phyloP scores from a whole-genome alignment of 1,140 invertebrate species.

The Belonocnema kinseyi region DNA sequence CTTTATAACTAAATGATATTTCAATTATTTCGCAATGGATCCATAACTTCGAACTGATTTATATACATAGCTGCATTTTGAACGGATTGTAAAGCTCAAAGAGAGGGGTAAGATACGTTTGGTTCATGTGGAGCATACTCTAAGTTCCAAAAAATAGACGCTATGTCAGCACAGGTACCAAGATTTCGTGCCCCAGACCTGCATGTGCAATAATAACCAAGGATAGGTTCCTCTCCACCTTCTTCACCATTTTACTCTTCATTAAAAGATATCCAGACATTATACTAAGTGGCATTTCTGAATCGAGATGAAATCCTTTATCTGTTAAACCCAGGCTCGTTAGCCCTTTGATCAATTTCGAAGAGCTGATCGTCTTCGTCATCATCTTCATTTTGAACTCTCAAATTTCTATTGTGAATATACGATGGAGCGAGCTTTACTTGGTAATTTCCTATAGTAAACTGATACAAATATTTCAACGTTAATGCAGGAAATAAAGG shows the following conservation, averaged over 20 bases:
- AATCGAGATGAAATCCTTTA: not conserved
- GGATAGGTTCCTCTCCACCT: not conserved
- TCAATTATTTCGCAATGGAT: no score
- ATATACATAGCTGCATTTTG: no score
- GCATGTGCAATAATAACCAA: no score
- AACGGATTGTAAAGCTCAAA: no score
- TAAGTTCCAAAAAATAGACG: no score
- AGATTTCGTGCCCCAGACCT: no score
- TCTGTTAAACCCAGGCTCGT: slow-evolving; percentile 25
- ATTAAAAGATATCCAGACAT: not conserved
- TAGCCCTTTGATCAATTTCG: slow-evolving; percentile 38
- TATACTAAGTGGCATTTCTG: not conserved
- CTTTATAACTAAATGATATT: no score
- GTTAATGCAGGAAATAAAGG: slow-evolving; percentile 15
- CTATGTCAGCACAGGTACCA: no score
- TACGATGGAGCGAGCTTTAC: slow-evolving; percentile 34
- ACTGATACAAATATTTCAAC: slow-evolving; percentile 15
- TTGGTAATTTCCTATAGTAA: slow-evolving; percentile 38
- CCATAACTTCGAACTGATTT: no score
- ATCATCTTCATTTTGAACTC: no score
- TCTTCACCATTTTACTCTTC: not conserved
- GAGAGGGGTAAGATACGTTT: no score
- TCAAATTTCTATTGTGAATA: slow-evolving; percentile 29
- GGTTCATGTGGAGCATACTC: no score
- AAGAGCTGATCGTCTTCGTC: slow-evolving; percentile 9